Evolutionary conservation across 2,888 invertebrate species (phyloP).

Genomic region (Tinea semifulvella): DNA sequence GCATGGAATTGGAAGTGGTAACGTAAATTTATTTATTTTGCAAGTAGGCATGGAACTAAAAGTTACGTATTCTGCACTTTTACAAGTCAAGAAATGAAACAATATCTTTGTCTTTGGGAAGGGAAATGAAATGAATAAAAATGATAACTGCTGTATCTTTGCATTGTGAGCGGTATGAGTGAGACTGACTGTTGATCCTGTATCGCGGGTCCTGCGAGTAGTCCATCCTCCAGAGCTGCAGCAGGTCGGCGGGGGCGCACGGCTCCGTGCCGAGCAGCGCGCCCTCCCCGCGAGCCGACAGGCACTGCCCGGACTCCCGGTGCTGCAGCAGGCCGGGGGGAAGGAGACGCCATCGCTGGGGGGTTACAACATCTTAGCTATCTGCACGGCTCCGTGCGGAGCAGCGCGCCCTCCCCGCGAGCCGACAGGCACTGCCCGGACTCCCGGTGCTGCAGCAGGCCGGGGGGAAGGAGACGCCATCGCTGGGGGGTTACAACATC

Average conservation of each 20-base stretch:
- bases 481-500: slow-evolving; percentile 26
- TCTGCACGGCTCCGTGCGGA: slow-evolving; percentile 23
- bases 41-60: no score
- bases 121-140: no score
- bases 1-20: no score
- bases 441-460: slow-evolving; percentile 61
- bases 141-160: no score
- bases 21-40: no score
- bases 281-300: slow-evolving; percentile 55
- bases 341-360: slow-evolving; percentile 34
- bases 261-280: slow-evolving; percentile 26
- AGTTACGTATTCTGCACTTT: no score
- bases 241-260: slow-evolving; percentile 22
- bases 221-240: slow-evolving; percentile 45
- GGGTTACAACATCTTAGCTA: background rate
- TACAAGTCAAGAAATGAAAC: no score
- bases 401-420: slow-evolving; percentile 33
- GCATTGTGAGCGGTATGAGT: no score
- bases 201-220: slow-evolving; percentile 81
- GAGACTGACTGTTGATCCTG: slow-evolving; percentile 29
- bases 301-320: slow-evolving; percentile 62
- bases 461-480: slow-evolving; percentile 31
- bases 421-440: slow-evolving; percentile 69
- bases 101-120: no score
- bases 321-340: slow-evolving; percentile 60